Evolutionary conservation across 1,140 invertebrate species (phyloP).

Genomic region (Choristoneura fumiferana): DNA sequence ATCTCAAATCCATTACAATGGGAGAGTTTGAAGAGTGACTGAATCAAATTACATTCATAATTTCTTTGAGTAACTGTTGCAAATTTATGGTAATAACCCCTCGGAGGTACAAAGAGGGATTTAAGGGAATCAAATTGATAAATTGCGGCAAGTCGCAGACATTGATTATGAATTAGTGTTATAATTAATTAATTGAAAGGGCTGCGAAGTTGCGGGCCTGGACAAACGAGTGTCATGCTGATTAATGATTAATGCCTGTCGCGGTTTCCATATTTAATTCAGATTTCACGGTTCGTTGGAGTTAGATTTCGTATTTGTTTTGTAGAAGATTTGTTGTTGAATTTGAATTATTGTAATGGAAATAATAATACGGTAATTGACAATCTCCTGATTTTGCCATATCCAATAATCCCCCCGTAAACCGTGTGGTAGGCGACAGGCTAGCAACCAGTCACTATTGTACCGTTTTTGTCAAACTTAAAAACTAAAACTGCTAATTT

Average conservation of each 20-base stretch:
- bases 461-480: no score
- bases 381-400: no score
- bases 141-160: constrained; percentile 9
- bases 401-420: no score
- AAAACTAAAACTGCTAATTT: no score
- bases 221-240: constrained; percentile 6
- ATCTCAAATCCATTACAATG: constrained; percentile 6
- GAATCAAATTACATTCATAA: constrained; percentile 17
- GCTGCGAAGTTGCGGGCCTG: not conserved
- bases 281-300: constrained; percentile 11
- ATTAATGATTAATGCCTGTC: constrained; percentile 16
- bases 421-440: no score
- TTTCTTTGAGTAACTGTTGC: constrained; percentile 17
- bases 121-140: constrained; percentile 19
- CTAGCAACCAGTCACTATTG: no score
- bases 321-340: no score
- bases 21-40: constrained; percentile 1
- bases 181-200: constrained; percentile 18
- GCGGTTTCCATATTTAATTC: not conserved
- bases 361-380: no score
- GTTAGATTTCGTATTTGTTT: constrained; percentile 2
- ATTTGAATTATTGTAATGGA: no score
- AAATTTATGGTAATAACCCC: constrained; percentile 18
- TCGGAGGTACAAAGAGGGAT: constrained; percentile 17
- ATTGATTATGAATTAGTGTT: constrained; percentile 19